Evolutionary conservation across 2,888 invertebrate genomes (phyloP).

Genomic region (Microctonus hyperodae): DNA sequence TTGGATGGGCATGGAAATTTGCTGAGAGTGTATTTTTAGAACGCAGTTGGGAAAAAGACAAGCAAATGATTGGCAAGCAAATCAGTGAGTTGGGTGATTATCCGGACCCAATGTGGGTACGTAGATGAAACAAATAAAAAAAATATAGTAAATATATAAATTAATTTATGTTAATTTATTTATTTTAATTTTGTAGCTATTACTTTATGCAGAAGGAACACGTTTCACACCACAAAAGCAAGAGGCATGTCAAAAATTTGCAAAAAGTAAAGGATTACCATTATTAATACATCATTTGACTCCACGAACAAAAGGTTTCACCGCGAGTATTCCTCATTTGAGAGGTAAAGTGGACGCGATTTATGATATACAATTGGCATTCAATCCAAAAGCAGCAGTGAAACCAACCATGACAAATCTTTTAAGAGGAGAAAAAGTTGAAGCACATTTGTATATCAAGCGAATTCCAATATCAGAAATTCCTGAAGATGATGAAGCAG

Average conservation of each 20-base stretch:
- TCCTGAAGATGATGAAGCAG: slow-evolving; percentile 78
- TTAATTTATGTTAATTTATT: neutral
- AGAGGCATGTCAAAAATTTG: slow-evolving; percentile 86
- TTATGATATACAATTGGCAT: slow-evolving; percentile 82
- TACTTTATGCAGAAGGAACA: slow-evolving; percentile 93
- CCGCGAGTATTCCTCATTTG: slow-evolving; percentile 82
- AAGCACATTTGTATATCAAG: slow-evolving; percentile 79
- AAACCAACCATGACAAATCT: slow-evolving; percentile 83
- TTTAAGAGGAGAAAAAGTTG: slow-evolving; percentile 75
- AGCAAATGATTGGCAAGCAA: slow-evolving; percentile 79
- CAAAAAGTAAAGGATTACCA: slow-evolving; percentile 83
- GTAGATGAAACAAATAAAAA: slow-evolving; percentile 45
- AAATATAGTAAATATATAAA: slow-evolving; percentile 9
- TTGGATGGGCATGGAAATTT: slow-evolving; percentile 97
- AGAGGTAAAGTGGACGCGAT: slow-evolving; percentile 82
- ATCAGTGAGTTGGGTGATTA: slow-evolving; percentile 84
- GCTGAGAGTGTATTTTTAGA: slow-evolving; percentile 94
- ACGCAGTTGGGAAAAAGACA: slow-evolving; percentile 90
- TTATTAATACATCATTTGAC: slow-evolving; percentile 87
- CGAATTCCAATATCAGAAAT: slow-evolving; percentile 83
- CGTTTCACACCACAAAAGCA: slow-evolving; percentile 89
- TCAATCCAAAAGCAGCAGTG: slow-evolving; percentile 71
- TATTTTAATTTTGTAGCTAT: slow-evolving; percentile 67
- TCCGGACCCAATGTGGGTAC: slow-evolving; percentile 90
- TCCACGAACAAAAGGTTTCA: slow-evolving; percentile 95